These are phyloP conservation scores for Apodemia zela DNA, from an alignment of 2,888 invertebrate species.

Conservation along the genomic window DNA sequence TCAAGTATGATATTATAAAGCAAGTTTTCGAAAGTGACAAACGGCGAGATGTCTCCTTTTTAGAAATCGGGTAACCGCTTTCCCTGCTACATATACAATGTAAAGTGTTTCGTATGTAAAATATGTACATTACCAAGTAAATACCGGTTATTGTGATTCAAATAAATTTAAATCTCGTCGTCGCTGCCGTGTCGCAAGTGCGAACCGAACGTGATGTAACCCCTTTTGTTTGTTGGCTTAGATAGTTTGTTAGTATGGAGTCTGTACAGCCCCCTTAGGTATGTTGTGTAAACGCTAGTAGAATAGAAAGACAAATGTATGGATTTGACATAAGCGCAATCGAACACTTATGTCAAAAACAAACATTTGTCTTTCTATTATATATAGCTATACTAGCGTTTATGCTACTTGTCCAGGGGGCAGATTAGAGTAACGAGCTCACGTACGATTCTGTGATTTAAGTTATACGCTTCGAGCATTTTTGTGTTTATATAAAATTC, in stretches of 20 bases:
- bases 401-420: no score
- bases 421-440: no score
- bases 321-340: no score
- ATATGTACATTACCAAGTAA: slow-evolving; percentile 68
- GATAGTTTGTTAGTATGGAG: not conserved
- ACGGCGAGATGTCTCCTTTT: not conserved
- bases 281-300: no score
- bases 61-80: slow-evolving; percentile 29
- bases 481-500: no score
- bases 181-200: slow-evolving; percentile 48
- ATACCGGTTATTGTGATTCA: slow-evolving; percentile 70
- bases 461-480: no score
- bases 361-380: no score
- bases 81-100: slow-evolving; percentile 26
- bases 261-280: no score
- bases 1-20: not conserved
- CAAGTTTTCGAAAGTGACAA: not conserved
- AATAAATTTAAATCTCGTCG: slow-evolving; percentile 67
- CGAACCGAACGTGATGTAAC: slow-evolving; percentile 49
- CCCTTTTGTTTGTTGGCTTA: slow-evolving; percentile 27
- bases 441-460: no score
- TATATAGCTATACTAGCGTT: no score
- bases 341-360: no score
- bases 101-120: slow-evolving; percentile 45
- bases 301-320: no score